Evolutionary conservation across 1,140 invertebrate genomes (phyloP).

Genomic region (Sinella curviseta): DNA sequence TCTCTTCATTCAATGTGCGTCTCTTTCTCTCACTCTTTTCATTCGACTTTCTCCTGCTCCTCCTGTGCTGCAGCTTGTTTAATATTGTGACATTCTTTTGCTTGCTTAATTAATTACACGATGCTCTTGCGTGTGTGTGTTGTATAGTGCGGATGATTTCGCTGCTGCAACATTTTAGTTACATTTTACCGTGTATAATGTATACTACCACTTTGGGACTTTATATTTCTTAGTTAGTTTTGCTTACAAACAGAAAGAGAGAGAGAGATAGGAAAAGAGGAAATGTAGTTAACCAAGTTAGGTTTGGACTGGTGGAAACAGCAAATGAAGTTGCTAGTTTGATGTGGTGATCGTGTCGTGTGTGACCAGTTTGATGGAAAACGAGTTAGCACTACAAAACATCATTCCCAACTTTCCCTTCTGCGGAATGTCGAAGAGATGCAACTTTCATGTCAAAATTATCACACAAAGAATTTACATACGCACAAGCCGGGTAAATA

Average conservation of each 20-base stretch:
- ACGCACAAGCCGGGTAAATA: too few relatives aligned
- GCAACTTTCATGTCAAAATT: too few relatives aligned
- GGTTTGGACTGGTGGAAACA: background rate
- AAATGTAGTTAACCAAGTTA: background rate
- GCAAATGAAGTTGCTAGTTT: background rate
- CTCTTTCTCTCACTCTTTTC: background rate
- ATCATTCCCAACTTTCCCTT: too few relatives aligned
- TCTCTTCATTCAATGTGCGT: background rate
- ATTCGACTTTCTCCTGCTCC: background rate
- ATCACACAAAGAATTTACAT: too few relatives aligned
- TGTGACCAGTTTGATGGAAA: too few relatives aligned
- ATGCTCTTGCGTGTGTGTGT: background rate
- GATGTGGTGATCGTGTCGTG: too few relatives aligned
- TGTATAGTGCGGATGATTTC: background rate
- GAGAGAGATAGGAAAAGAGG: background rate
- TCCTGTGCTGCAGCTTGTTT: background rate
- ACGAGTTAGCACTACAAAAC: too few relatives aligned
- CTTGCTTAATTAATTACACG: constrained; percentile 21
- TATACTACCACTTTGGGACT: background rate
- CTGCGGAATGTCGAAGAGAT: too few relatives aligned
- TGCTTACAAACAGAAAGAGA: background rate
- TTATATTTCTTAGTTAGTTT: constrained; percentile 22
- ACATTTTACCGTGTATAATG: background rate
- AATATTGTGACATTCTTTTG: background rate
- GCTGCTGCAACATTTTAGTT: background rate